These are phyloP conservation scores for Anthoscopus minutus DNA, from an alignment of 2,113 vertebrate species.

Conservation along the genomic window DNA sequence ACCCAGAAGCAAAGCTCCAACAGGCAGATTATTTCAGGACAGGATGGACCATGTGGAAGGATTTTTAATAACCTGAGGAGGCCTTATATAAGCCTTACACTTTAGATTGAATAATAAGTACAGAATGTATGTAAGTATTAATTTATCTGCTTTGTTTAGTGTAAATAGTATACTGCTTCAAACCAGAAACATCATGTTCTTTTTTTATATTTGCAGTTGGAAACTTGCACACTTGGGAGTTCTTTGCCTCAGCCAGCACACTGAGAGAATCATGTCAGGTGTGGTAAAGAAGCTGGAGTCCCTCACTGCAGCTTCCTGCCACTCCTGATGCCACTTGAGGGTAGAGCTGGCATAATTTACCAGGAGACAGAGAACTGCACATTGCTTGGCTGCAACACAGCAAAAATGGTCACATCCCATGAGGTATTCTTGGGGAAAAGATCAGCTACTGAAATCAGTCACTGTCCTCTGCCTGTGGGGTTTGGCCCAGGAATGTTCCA, in stretches of 20 bases:
- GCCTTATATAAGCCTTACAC: neutral
- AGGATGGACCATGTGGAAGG: neutral
- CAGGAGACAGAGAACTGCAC: neutral
- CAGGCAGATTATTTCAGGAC: constrained; percentile 33
- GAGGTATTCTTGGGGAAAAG: neutral
- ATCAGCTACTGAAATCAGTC: neutral
- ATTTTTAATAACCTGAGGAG: constrained; percentile 3
- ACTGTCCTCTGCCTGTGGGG: neutral
- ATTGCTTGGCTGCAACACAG: neutral
- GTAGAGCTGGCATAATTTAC: neutral
- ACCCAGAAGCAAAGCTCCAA: constrained; percentile 31
- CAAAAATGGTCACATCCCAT: neutral
- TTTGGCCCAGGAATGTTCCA: neutral
- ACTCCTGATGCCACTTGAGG: neutral
- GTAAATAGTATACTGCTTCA: neutral
- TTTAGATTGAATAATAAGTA: neutral
- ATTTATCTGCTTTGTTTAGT: neutral
- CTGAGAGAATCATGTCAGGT: accelerated
- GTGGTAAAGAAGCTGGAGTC: neutral
- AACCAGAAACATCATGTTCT: neutral
- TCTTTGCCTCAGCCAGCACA: neutral
- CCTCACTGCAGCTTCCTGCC: neutral
- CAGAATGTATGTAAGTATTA: neutral
- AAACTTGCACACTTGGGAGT: neutral
- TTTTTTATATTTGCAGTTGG: neutral